Percentiles rank a stretch among this genome's conserved stretches.
These are phyloP conservation scores for Mesochorus sp. DNA, from an alignment of 2,888 invertebrate genomes.

Conservation along the genomic window DNA sequence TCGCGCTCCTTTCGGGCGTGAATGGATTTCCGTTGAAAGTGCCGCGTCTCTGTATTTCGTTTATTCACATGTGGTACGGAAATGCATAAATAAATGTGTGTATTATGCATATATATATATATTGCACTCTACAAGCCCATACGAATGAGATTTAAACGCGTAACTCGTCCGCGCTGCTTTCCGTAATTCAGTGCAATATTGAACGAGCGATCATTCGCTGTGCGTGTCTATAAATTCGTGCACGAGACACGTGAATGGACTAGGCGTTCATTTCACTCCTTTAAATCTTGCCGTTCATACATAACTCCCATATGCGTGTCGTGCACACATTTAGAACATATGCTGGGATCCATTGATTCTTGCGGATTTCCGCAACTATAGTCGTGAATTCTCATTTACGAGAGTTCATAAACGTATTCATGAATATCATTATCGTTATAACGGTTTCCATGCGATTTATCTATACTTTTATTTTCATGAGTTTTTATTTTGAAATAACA, in stretches of 20 bases:
- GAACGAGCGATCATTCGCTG: constrained; percentile 5
- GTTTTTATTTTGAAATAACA: too few species aligned
- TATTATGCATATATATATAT: not conserved
- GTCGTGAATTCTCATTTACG: constrained; percentile 39
- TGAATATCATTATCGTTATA: not conserved
- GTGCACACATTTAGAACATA: not conserved
- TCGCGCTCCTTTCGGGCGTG: constrained; percentile 13
- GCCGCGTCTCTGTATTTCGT: constrained; percentile 9
- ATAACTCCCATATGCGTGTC: constrained; percentile 35
- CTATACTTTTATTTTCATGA: too few species aligned
- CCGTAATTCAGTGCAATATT: constrained; percentile 4
- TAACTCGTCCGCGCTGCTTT: constrained; percentile 31
- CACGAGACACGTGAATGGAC: constrained; percentile 37
- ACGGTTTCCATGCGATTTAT: too few species aligned
- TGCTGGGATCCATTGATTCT: constrained; percentile 50
- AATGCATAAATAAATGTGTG: not conserved
- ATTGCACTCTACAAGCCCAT: too few species aligned
- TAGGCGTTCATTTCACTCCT: constrained; percentile 33
- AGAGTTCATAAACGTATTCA: not conserved
- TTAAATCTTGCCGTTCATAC: constrained; percentile 51
- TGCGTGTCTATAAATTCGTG: not conserved
- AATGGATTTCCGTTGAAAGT: constrained; percentile 24
- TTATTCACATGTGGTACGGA: not conserved
- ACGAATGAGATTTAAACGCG: constrained; percentile 7
- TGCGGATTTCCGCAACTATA: constrained; percentile 42